Percentiles rank a stretch among this genome's conserved stretches.
phyloP scores from a whole-genome alignment of 2,113 vertebrate species.

The Eupsittula cactorum region DNA sequence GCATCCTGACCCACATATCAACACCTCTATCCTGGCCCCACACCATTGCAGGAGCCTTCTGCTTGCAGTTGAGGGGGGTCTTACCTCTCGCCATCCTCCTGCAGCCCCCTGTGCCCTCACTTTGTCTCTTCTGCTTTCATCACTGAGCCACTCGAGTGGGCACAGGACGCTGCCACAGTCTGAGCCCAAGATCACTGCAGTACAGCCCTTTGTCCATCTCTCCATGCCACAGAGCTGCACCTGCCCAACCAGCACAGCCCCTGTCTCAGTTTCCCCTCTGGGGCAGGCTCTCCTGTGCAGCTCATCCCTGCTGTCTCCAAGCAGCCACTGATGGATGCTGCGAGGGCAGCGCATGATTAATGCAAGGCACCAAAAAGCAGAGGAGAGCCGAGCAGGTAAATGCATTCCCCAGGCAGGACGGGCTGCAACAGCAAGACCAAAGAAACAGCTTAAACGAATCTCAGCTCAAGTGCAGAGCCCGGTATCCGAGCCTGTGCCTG shows the following conservation, averaged over 20 bases:
- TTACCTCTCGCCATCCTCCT: background rate
- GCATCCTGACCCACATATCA: background rate
- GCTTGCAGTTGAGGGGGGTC: background rate
- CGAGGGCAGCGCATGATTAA: conserved; percentile 20
- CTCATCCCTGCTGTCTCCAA: background rate
- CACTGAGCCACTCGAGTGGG: background rate
- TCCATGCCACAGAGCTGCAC: background rate
- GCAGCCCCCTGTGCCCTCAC: background rate
- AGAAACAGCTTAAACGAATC: conserved; percentile 8
- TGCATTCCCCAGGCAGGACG: conserved; percentile 29
- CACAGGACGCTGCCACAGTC: background rate
- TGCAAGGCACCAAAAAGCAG: conserved; percentile 46
- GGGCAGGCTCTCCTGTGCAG: background rate
- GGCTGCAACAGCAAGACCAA: background rate
- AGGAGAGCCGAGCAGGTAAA: background rate
- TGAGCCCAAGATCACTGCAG: background rate
- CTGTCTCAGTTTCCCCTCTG: conserved; percentile 38
- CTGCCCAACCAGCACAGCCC: background rate
- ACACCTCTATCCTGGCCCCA: too few species aligned
- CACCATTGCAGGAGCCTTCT: background rate
- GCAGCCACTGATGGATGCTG: background rate
- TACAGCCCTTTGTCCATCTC: background rate
- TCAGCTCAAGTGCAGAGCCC: background rate
- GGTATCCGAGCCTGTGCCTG: background rate
- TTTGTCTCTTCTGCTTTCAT: background rate